A percentile compares a stretch with the other conserved stretches of the same genome.
Conservation (phyloP, 1,140 invertebrate species). For the Choristoneura fumiferana region DNA sequence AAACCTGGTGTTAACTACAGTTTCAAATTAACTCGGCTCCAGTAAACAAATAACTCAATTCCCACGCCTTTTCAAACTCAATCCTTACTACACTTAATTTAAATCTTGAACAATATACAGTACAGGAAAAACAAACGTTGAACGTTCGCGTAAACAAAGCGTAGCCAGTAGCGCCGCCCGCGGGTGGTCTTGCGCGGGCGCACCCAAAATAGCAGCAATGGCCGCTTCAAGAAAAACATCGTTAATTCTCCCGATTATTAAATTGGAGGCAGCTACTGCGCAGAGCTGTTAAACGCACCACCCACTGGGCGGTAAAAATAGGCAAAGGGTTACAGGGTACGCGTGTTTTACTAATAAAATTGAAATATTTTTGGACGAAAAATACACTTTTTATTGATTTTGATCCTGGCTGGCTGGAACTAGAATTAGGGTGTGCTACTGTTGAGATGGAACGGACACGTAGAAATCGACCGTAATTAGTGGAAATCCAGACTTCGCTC, state of each 20-base stretch:
- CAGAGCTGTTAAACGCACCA: constrained; percentile 55
- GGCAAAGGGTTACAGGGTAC: constrained; percentile 23
- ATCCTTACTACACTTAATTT: no score
- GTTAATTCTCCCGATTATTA: constrained; percentile 69
- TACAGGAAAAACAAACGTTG: constrained; percentile 40
- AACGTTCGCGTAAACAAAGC: constrained; percentile 36
- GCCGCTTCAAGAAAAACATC: constrained; percentile 67
- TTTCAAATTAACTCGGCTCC: no score
- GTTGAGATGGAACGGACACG: no score
- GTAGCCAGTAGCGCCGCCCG: constrained; percentile 32
- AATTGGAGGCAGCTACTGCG: constrained; percentile 66
- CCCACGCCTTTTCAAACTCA: no score
- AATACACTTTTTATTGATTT: no score
- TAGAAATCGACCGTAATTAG: no score
- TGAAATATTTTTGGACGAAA: no score
- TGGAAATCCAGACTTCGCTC: no score
- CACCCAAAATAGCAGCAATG: constrained; percentile 58
- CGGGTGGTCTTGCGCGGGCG: constrained; percentile 52
- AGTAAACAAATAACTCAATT: no score
- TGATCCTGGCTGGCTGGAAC: constrained; percentile 11
- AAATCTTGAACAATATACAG: constrained; percentile 7
- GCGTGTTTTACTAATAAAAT: no score
- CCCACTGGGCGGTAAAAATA: constrained; percentile 60
- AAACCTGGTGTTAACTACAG: no score
- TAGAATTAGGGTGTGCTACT: no score